Evolutionary conservation across 2,797 vertebrate species (phyloP).

Genomic region (Gorsachius magnificus): DNA sequence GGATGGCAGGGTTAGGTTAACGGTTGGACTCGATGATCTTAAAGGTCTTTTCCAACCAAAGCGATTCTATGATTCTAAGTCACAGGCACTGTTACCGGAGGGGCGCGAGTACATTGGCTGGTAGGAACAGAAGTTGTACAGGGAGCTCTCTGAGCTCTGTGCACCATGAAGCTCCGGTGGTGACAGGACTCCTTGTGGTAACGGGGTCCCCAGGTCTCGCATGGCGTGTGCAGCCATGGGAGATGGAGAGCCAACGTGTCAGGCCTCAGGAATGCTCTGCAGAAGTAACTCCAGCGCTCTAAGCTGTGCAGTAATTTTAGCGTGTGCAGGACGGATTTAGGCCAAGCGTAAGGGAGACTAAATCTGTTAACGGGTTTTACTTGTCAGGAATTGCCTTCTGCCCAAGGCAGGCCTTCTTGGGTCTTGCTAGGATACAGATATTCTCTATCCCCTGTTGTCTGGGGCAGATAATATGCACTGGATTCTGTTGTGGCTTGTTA

Average conservation of each 20-base stretch:
- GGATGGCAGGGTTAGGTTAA: no score
- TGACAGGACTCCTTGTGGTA: no score
- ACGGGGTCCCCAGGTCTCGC: neutral
- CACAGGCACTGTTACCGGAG: accelerated
- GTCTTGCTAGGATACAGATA: neutral
- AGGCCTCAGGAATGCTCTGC: neutral
- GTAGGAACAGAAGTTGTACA: neutral
- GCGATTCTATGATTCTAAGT: no score
- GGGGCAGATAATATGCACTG: neutral
- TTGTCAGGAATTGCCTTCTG: conserved; percentile 3
- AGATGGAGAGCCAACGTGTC: neutral
- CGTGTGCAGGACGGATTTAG: neutral
- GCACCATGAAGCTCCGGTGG: neutral
- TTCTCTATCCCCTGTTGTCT: neutral
- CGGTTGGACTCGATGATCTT: no score
- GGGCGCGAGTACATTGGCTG: neutral
- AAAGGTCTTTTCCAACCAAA: no score
- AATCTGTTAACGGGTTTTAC: conserved; percentile 13
- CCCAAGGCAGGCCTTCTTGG: neutral
- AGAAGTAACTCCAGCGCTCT: neutral
- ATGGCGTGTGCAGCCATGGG: accelerated
- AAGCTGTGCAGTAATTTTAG: neutral
- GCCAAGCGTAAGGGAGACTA: neutral
- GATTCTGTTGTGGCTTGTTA: conserved; percentile 42
- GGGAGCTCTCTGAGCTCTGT: neutral